Evolutionary conservation across 2,113 vertebrate species (phyloP), one percentile per base, ranked within the genome.

Genomic region (Lepus europaeus): DNA sequence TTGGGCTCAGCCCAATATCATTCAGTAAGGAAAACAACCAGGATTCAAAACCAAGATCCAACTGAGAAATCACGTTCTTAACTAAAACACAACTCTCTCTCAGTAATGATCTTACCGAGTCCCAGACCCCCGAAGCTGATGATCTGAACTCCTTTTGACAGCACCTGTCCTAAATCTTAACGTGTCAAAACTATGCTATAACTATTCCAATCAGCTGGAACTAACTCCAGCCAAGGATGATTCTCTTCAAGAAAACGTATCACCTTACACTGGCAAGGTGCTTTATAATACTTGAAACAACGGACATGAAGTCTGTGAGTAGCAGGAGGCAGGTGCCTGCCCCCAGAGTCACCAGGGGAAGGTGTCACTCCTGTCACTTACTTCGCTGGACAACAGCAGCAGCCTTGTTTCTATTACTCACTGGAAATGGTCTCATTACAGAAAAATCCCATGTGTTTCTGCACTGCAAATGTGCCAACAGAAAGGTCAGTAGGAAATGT

Each of bases 351-450:
- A 6, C 49, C 27, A 69, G 59, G 13, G 16, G 29, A 78, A 51
- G 59, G n/a, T 53, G 29, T 31, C 31, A 59, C 45, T 61, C 63
- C 56, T 33, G 49, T 39, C 51, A 23, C n/a, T 93, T 66, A 84
- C 79, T 51, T 73, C 53, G 45, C 51, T 73, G 61, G 33, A 80
- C 66, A 29, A 27, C 39, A 73, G 45, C 22, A 33, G 49, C 53
- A 77, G 11, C 51, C 23, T 59, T 9, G 69, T 83, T 66, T 68
- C 89, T 56, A 59, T 74, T 74, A 93, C 94, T 64, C 56, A 53
- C 53, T 91, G 90, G 77, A 91, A 79, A 93, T 72, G n/a, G 45
- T 17, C 84, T 85, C 70, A 89, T 89, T 95, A 93, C 80, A 86
- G 70, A 93, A 93, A 85, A 95, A 72, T 82, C 51, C 90, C 87